phyloP scores from a whole-genome alignment of 2,888 invertebrate species.

The Lepetodrilus schrolli region DNA sequence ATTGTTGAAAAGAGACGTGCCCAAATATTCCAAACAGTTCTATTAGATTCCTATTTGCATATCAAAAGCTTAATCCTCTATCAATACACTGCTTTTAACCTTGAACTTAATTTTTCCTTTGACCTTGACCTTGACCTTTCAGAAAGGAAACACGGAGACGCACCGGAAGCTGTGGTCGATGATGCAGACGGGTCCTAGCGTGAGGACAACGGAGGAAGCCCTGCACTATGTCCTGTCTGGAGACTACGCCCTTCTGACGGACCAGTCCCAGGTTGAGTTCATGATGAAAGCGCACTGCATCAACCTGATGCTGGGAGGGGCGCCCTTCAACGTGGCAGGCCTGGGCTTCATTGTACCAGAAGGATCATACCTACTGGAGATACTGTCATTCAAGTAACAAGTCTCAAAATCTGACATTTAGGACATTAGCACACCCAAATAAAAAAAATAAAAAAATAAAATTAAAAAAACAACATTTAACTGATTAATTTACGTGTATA shows the following conservation, averaged over 20 bases:
- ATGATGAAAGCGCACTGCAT: slow-evolving; percentile 30
- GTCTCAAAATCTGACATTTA: too few species aligned
- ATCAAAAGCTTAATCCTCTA: too few species aligned
- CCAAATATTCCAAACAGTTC: too few species aligned
- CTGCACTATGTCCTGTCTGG: slow-evolving; percentile 33
- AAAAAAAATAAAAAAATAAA: too few species aligned
- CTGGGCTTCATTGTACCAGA: slow-evolving; percentile 38
- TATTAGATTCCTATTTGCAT: too few species aligned
- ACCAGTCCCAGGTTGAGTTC: slow-evolving; percentile 38
- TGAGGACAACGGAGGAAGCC: slow-evolving; percentile 30
- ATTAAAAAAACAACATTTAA: too few species aligned
- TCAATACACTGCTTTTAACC: too few species aligned
- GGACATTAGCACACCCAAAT: too few species aligned
- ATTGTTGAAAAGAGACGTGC: too few species aligned
- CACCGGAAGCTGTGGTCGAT: slow-evolving; percentile 33
- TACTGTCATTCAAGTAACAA: slow-evolving; percentile 36
- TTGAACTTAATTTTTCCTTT: too few species aligned
- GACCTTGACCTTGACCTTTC: too few species aligned
- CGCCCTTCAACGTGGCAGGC: slow-evolving; percentile 33
- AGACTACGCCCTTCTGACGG: slow-evolving; percentile 36
- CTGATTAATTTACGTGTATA: too few species aligned
- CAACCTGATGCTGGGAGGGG: slow-evolving; percentile 30
- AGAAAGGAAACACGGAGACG: slow-evolving; percentile 32
- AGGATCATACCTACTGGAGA: slow-evolving; percentile 29
- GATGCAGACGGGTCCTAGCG: slow-evolving; percentile 27